Conservation (phyloP, 2,888 invertebrate genomes). For the Nephrotoma guestfalica region DNA sequence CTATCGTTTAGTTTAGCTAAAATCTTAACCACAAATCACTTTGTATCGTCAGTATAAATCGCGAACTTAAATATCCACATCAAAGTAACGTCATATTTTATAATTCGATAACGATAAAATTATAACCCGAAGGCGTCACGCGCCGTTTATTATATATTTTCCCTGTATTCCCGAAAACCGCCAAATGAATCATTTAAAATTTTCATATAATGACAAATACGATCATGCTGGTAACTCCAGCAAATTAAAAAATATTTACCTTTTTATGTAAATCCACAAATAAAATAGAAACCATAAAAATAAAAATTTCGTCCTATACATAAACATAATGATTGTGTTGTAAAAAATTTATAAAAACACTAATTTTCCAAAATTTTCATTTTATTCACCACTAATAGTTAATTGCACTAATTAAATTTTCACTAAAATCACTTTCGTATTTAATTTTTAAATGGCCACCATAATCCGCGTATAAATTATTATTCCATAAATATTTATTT, state of each 20-base stretch:
- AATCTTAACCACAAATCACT: neutral
- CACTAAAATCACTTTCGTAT: neutral
- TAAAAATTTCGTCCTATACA: neutral
- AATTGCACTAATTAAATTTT: neutral
- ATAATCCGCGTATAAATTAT: neutral
- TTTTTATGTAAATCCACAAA: neutral
- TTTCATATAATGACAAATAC: neutral
- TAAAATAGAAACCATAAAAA: neutral
- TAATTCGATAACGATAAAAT: neutral
- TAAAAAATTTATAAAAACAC: neutral
- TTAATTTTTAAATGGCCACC: neutral
- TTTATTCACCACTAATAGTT: neutral
- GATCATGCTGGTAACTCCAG: too few relatives aligned
- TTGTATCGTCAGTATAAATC: neutral
- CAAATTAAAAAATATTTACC: neutral
- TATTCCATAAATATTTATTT: neutral
- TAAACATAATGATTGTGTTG: neutral
- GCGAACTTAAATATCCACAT: neutral
- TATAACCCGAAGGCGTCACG: neutral
- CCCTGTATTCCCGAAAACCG: too few relatives aligned
- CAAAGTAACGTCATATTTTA: neutral
- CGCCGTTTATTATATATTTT: neutral
- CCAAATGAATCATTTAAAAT: neutral
- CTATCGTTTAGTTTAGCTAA: neutral
- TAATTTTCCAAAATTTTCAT: neutral